These are phyloP conservation scores for Iguana delicatissima DNA, from an alignment of 2,797 vertebrate genomes.

Conservation along the genomic window DNA sequence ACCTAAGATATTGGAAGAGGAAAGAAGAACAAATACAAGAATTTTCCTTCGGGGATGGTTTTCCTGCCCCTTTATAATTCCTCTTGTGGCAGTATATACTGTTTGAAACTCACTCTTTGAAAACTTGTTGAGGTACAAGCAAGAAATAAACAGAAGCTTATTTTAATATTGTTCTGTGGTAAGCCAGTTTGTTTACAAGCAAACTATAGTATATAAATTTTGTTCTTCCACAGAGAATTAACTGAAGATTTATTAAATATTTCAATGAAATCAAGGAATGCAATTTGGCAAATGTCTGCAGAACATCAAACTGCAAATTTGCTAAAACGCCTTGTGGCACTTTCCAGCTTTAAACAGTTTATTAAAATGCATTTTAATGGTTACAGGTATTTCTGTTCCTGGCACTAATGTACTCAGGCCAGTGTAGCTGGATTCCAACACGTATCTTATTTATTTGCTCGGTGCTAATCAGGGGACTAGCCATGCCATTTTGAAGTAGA, in stretches of 20 bases:
- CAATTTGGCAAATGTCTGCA: conserved; percentile 70
- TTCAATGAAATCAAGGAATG: conserved; percentile 68
- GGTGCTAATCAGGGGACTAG: conserved; percentile 28
- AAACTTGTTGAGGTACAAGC: neutral
- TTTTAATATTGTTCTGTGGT: conserved; percentile 3
- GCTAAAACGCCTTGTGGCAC: conserved; percentile 69
- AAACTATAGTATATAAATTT: conserved; percentile 58
- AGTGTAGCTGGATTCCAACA: conserved; percentile 66
- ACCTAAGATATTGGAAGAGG: too few species aligned
- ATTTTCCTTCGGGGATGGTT: neutral
- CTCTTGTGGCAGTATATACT: neutral
- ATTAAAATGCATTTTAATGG: conserved; percentile 67
- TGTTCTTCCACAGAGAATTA: conserved; percentile 72
- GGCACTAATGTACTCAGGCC: conserved; percentile 57
- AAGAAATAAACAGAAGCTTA: neutral
- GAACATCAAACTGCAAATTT: conserved; percentile 67
- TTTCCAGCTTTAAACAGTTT: conserved; percentile 70
- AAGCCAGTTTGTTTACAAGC: conserved; percentile 58
- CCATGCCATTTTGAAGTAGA: too few species aligned
- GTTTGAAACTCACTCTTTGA: neutral
- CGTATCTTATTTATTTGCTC: conserved; percentile 66
- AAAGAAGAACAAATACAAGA: too few species aligned
- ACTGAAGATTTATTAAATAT: conserved; percentile 70
- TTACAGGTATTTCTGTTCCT: conserved; percentile 65
- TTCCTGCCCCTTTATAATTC: neutral